Evolutionary conservation across 2,797 vertebrate species (phyloP).

Genomic region (Perodicticus potto): DNA sequence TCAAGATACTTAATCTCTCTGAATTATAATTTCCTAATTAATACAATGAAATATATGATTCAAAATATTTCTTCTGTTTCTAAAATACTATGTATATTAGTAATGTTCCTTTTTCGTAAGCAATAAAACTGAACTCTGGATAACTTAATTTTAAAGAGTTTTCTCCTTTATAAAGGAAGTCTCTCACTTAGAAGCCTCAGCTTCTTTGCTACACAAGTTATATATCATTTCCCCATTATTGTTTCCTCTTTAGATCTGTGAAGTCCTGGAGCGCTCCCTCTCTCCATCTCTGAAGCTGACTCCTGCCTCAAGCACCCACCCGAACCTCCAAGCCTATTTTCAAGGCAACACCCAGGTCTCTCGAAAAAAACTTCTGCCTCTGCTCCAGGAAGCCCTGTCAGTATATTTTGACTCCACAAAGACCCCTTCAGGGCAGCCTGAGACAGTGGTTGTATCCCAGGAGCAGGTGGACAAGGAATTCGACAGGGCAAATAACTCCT

Average conservation of each 20-base stretch:
- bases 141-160: background rate
- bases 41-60: slow-evolving; percentile 34
- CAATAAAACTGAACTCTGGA: slow-evolving; percentile 24
- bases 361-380: slow-evolving; percentile 94
- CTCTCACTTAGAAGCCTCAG: background rate
- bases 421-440: slow-evolving; percentile 56
- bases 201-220: background rate
- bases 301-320: slow-evolving; percentile 87
- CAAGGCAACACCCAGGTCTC: slow-evolving; percentile 92
- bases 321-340: slow-evolving; percentile 89
- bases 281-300: slow-evolving; percentile 89
- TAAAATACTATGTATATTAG: background rate
- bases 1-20: background rate
- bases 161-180: background rate
- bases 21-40: background rate
- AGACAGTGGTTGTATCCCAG: background rate
- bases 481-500: slow-evolving; percentile 59
- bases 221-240: background rate
- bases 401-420: slow-evolving; percentile 57
- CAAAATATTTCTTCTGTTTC: slow-evolving; percentile 29
- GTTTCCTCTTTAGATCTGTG: slow-evolving; percentile 89
- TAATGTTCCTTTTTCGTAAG: background rate
- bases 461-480: slow-evolving; percentile 48
- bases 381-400: slow-evolving; percentile 91
- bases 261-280: slow-evolving; percentile 89